Evolutionary conservation across 2,888 invertebrate genomes (phyloP).

Genomic region (Thereva unica): DNA sequence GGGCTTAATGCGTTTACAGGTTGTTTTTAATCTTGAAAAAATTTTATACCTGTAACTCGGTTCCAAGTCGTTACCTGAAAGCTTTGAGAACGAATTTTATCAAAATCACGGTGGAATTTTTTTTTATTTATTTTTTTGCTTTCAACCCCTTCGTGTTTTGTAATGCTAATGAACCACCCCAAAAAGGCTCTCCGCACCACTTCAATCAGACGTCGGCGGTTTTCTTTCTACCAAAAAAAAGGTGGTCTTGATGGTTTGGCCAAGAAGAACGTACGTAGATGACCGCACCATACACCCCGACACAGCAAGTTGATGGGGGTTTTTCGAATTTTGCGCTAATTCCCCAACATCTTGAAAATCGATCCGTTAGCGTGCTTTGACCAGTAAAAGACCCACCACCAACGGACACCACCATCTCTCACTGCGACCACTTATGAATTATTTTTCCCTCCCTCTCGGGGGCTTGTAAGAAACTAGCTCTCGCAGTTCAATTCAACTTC

Average conservation of each 20-base stretch:
- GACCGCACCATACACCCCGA: too few relatives aligned
- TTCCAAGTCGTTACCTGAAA: too few relatives aligned
- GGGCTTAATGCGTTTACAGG: too few relatives aligned
- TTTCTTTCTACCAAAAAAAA: too few relatives aligned
- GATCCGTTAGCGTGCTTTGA: slow-evolving; percentile 33
- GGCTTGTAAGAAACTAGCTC: slow-evolving; percentile 15
- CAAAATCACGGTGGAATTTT: too few relatives aligned
- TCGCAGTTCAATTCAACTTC: slow-evolving; percentile 9
- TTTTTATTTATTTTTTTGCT: not conserved
- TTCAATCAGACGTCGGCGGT: too few relatives aligned
- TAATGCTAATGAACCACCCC: slow-evolving; percentile 18
- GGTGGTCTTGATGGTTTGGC: too few relatives aligned
- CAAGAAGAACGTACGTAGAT: too few relatives aligned
- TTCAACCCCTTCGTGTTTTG: slow-evolving; percentile 7
- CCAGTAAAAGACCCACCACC: slow-evolving; percentile 13
- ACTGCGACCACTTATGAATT: slow-evolving; percentile 21
- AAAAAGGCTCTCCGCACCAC: slow-evolving; percentile 4
- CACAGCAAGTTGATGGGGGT: not conserved
- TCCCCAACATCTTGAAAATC: slow-evolving; percentile 21
- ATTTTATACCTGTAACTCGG: too few relatives aligned
- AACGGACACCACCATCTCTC: not conserved
- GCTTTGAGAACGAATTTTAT: too few relatives aligned
- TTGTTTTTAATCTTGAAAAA: too few relatives aligned
- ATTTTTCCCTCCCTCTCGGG: slow-evolving; percentile 21
- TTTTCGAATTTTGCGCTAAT: slow-evolving; percentile 30